Percentiles rank a stretch among this genome's conserved stretches.
Evolutionary conservation across 2,797 vertebrate genomes (phyloP).

Genomic region (Propithecus perrieri): DNA sequence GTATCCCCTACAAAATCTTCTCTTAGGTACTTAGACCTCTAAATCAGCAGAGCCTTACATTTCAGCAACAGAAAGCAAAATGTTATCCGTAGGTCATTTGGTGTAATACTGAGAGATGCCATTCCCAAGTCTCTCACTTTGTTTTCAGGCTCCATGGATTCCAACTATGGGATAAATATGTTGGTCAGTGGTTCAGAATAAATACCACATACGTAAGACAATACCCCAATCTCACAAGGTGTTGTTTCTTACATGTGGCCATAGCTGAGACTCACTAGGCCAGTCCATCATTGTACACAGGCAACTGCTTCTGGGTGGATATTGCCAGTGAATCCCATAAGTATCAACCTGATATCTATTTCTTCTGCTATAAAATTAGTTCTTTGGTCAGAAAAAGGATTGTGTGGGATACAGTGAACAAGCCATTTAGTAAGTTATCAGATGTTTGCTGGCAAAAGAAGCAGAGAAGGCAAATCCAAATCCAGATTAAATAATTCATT

Average conservation of each 20-base stretch:
- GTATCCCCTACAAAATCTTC: background rate
- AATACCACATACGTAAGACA: conserved; percentile 13
- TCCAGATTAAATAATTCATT: background rate
- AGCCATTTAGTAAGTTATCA: conserved; percentile 38
- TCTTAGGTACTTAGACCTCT: background rate
- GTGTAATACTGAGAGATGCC: background rate
- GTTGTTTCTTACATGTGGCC: background rate
- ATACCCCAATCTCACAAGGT: background rate
- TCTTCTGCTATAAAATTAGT: conserved; percentile 52
- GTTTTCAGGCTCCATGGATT: background rate
- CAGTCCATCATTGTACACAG: conserved; percentile 15
- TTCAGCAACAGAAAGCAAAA: conserved; percentile 20
- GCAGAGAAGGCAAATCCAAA: conserved; percentile 4
- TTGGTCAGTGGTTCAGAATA: conserved; percentile 17
- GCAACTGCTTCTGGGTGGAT: conserved; percentile 49
- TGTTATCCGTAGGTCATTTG: conserved; percentile 33
- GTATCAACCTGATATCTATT: conserved; percentile 39
- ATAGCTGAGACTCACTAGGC: conserved; percentile 11
- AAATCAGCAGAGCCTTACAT: conserved; percentile 32
- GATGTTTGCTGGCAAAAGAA: conserved; percentile 8
- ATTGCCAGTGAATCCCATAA: conserved; percentile 58
- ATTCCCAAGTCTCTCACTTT: conserved; percentile 33
- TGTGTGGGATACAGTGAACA: background rate
- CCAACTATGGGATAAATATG: background rate
- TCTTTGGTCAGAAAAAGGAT: conserved; percentile 46